Base-by-base conservation (phyloP, 1,140 invertebrate genomes). In the Papilio machaon region DNA sequence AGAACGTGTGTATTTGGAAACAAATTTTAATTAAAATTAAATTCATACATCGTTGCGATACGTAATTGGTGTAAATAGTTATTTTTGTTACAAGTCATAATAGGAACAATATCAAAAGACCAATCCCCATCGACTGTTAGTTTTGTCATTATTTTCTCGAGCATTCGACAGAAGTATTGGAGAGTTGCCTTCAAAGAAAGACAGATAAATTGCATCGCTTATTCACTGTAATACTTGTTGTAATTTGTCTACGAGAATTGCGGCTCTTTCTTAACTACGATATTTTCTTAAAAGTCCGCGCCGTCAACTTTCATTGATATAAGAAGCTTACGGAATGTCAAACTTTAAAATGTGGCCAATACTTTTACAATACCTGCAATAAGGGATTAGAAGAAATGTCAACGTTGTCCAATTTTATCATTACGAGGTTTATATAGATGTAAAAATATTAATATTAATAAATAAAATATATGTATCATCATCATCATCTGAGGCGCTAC, bases 211-310 rank as follows among this genome's bases (percentile, higher is more conserved):
- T 30, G n/a, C 13, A 70, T 70, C 30, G 13, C 6, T 70, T 70
- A 70, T 70, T 70, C 64, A 35, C 30, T 1, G 64, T 38, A 70
- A 70, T 38, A 70, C 64, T 70, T 17, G 23, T 70, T 35, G 64
- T 70, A 13, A 70, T 70, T 70, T 70, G 64, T 70, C 13, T 35
- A 15, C 52, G 13, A 70, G 64, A 70, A 70, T 23, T 70, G 64
- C 64, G 35, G 19, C 64, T 67, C 30, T 35, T 35, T 15, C 64
- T 70, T 70, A 70, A 70, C 64, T 38, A 6, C 13, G 13, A 70
- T 70, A 13, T 11, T 38, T 67, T 35, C 64, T 67, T 30, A 70
- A 35, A 38, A 54, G 15, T 54, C 52, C 6, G 13, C 64, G 5
- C 0, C 2, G 0, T 35, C 23, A 30, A 30, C 23, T 30, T 30